Base-by-base conservation (phyloP, 2,888 invertebrate species). In the Prosapia bicincta region DNA sequence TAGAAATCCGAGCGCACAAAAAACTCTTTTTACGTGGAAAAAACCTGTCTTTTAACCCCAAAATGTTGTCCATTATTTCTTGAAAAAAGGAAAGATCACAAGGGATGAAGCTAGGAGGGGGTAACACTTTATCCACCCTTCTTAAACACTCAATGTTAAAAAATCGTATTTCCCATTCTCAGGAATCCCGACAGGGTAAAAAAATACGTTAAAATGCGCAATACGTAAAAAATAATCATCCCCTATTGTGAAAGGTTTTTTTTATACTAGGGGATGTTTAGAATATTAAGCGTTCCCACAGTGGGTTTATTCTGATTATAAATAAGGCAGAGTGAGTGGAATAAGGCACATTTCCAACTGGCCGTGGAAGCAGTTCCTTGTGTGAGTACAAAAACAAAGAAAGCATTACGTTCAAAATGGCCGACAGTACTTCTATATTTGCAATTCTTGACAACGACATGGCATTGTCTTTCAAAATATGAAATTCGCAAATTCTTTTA, bases 11-110 rank as follows among this genome's bases (percentile, higher is more conserved):
- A 66, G 30, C 69, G n/a, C 9, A 67, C 26, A 69, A 69, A 69
- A 69, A 69, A 26, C 30, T 65, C 74, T 75, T 68, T 75, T 75
- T 75, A 67, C 75, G 30, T 9, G 71, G 71, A 75, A 75, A 68
- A 76, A 76, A 76, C 28, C 76, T 54, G 71, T 71, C 71, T 76
- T 76, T 76, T 76, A 76, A 76, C 76, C 76, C 76, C 71, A 76
- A 76, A 76, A 69, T 67, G 30, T n/a, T 66, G 71, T 68, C 67
- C 75, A 68, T 71, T 75, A 71, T 67, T 71, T 71, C 71, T 66
- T 54, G 70, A 13, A 54, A 54, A 69, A 69, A 69, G 69, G 30
- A 69, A 30, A 30, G 69, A 69, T 38, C 69, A 23, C 6, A 10
- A 32, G 69, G 24, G 69, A 25, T 26, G 26, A 20, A 25, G n/a